These are phyloP conservation scores for Ctenopoma multispine DNA, from an alignment of 2,797 vertebrate species.

Conservation along the genomic window DNA sequence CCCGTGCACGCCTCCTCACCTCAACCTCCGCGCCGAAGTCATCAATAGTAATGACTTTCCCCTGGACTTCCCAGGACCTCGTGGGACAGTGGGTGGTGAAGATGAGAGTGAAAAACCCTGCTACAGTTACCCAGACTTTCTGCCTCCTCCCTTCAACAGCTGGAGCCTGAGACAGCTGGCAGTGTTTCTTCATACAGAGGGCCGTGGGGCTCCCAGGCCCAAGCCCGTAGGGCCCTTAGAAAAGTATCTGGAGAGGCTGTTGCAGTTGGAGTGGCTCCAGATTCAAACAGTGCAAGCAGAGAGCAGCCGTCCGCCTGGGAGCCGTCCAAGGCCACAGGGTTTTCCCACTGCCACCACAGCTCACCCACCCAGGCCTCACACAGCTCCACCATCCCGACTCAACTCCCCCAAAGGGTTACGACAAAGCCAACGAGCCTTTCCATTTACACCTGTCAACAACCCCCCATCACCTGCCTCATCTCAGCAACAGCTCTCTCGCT, in stretches of 20 bases:
- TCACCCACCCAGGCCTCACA: constrained; percentile 82
- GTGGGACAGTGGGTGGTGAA: constrained; percentile 61
- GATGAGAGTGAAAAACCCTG: constrained; percentile 66
- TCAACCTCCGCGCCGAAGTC: constrained; percentile 93
- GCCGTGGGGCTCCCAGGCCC: constrained; percentile 80
- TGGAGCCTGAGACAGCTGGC: constrained; percentile 94
- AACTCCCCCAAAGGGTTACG: constrained; percentile 85
- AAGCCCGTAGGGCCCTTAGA: constrained; percentile 87
- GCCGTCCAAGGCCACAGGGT: constrained; percentile 60
- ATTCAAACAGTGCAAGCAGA: constrained; percentile 91
- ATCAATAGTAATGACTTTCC: constrained; percentile 87
- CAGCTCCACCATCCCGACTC: constrained; percentile 83
- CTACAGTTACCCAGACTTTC: constrained; percentile 91
- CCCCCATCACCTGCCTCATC: constrained; percentile 73
- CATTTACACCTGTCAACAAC: constrained; percentile 77
- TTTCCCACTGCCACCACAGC: constrained; percentile 65
- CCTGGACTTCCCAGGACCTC: constrained; percentile 76
- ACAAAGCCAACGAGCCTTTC: constrained; percentile 81
- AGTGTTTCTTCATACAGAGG: constrained; percentile 86
- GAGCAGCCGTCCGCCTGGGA: constrained; percentile 76
- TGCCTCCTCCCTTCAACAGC: constrained; percentile 92
- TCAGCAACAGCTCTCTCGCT: constrained; percentile 74
- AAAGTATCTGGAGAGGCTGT: constrained; percentile 89
- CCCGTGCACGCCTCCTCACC: constrained; percentile 92
- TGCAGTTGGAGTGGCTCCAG: constrained; percentile 95